Percentiles rank a stretch among this genome's conserved stretches.
These are phyloP conservation scores for Nibea coibor DNA, from an alignment of 2,113 vertebrate genomes.

Conservation along the genomic window DNA sequence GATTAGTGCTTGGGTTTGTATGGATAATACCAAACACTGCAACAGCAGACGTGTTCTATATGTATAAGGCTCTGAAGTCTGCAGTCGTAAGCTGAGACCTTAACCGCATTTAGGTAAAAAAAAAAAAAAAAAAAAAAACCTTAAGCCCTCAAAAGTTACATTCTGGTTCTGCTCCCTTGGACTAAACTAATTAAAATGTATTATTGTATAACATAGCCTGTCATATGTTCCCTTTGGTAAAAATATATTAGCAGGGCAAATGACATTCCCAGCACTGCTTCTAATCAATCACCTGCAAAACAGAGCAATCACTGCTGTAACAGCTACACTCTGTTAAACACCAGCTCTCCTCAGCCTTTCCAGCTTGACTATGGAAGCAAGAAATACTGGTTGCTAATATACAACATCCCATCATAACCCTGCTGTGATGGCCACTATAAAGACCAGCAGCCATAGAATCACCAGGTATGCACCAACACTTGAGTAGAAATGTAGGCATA, in stretches of 20 bases:
- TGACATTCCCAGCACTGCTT: conserved; percentile 80
- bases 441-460: conserved; percentile 40
- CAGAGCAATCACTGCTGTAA: conserved; percentile 80
- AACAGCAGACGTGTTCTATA: conserved; percentile 9
- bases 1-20: conserved; percentile 43
- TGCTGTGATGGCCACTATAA: conserved; percentile 41
- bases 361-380: conserved; percentile 48
- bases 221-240: conserved; percentile 70
- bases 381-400: conserved; percentile 64
- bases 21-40: conserved; percentile 17
- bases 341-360: conserved; percentile 67
- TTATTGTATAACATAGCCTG: conserved; percentile 57
- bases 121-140: conserved; percentile 4
- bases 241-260: conserved; percentile 78
- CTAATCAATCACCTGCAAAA: conserved; percentile 83
- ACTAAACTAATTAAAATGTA: conserved; percentile 73
- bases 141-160: conserved; percentile 39
- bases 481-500: not conserved
- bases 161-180: conserved; percentile 42
- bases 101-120: conserved; percentile 12
- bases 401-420: conserved; percentile 49
- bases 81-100: not conserved
- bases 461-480: not conserved
- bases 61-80: not conserved
- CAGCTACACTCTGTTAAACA: conserved; percentile 81